Percentiles rank a stretch among this genome's conserved stretches.
Conservation (phyloP, 1,140 invertebrate species). For the Drosophila tropicalis region DNA sequence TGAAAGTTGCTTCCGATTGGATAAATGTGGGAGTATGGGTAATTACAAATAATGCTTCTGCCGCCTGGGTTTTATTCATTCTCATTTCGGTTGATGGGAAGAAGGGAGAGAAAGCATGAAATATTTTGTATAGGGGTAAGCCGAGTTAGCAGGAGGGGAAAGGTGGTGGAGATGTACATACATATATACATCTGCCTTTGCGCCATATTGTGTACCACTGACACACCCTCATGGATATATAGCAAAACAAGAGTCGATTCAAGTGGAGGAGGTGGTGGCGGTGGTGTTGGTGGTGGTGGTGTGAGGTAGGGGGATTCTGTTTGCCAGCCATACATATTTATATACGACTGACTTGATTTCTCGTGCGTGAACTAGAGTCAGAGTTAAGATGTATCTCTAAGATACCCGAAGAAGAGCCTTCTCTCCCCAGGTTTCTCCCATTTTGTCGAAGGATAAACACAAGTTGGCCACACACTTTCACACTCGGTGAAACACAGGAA, state of each 20-base stretch:
- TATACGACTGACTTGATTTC: constrained; percentile 40
- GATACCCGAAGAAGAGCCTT: not conserved
- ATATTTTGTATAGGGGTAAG: constrained; percentile 30
- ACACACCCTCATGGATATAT: constrained; percentile 60
- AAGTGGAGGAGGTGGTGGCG: not conserved
- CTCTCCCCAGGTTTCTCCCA: not conserved
- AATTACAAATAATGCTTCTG: constrained; percentile 77
- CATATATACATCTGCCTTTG: constrained; percentile 54
- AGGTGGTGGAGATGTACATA: not conserved
- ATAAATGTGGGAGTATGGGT: constrained; percentile 75
- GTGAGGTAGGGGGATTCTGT: constrained; percentile 10
- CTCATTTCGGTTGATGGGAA: not conserved
- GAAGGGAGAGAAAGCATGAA: not conserved
- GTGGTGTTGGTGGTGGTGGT: not conserved
- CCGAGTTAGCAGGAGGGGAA: constrained; percentile 9
- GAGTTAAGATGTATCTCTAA: constrained; percentile 12
- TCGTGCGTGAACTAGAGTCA: constrained; percentile 20
- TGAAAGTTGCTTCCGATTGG: constrained; percentile 82
- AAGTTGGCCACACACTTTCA: constrained; percentile 25
- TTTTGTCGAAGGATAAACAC: not conserved
- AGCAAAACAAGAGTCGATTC: constrained; percentile 16
- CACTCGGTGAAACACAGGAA: constrained; percentile 15
- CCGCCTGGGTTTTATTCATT: constrained; percentile 26
- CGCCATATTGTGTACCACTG: constrained; percentile 46
- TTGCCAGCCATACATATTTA: constrained; percentile 7